Evolutionary conservation across 2,113 vertebrate genomes (phyloP), one percentile per base, ranked within the genome.

Genomic region (Candoia aspera): DNA sequence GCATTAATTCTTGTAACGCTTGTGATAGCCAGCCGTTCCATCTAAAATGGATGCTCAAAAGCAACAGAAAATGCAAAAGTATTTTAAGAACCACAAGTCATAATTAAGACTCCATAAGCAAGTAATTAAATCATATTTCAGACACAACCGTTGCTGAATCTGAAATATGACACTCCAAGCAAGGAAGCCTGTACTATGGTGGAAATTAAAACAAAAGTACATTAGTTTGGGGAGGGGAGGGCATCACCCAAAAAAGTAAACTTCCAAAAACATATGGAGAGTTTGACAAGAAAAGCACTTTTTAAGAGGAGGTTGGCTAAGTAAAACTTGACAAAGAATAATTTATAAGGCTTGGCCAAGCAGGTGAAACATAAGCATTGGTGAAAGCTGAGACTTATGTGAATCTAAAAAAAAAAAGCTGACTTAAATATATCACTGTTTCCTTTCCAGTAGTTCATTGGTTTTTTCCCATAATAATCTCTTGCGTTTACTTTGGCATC

Each of bases 401-500:
- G 92, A 93, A 92, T 93, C 91, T 91, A 42, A 83, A 42, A 73
- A n/a, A 24, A 15, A 91, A 84, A 93, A 92, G 88, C 33, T 0
- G 0, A 91, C 64, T 93, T 94, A 93, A 93, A 83, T 92, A 88
- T 84, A 90, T 89, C 33, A 46, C 93, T 93, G 90, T 90, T 93
- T 68, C 91, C 90, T 92, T 95, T 93, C 90, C 91, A 86, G 94
- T 64, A 94, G 89, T 87, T 96, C 93, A 84, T 9, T 91, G 62
- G 33, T 79, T 91, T 68, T 73, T 79, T 92, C 90, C 93, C n/a
- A n/a, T 37, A 92, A 42, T 88, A 94, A 85, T 94, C 90, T 92
- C 94, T 84, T 19, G 5, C 95, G 86, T 96, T 96, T 95, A 88
- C 60, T 93, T 95, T 96, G 96, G 95, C 95, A 94, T 91, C 84